Base-by-base conservation (phyloP, 2,113 vertebrate genomes). In the Spea multiplicata region DNA sequence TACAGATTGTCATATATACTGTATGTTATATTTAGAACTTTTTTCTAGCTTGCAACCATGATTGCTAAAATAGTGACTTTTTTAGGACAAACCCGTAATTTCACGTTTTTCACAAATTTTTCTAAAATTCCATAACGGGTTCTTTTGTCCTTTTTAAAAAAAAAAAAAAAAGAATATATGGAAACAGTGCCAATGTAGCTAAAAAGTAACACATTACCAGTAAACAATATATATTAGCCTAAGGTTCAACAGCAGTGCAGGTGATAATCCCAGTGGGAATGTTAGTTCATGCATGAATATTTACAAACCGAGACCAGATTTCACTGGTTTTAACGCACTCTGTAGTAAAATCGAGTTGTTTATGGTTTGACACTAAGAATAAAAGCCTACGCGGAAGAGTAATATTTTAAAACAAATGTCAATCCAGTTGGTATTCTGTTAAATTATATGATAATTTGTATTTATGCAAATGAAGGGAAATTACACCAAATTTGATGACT, bases 281-380 rank as follows among this genome's bases (percentile, higher is more conserved):
- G 48, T 66, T 65, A 75, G 64, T 66, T 66, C 47, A 66, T 16
- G 48, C 48, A 50, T 48, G 73, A 66, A 66, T 65, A 66, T 75
- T 16, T 62, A 65, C 16, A 75, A 75, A 75, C 73, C 73, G 50
- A 62, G 49, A 52, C 61, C 73, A 66, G 59, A 75, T 75, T 75
- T 75, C 48, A 48, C 48, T 66, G 73, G 73, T 44, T 52, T 30
- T 65, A 75, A 52, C 6, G 14, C 14, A 64, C 7, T 3, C 5
- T 64, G 61, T 64, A 64, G 61, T 64, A 64, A 64, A 64, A 17
- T 17, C 5, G 61, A 64, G 61, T 30, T 64, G 61, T 64, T 16
- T 64, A 64, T 64, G 16, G n/a, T 4, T 16, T 64, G 61, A 16
- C n/a, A 13, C 55, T 44, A 16, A 44, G 49, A 74, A 74, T 30